A percentile compares a stretch with the other conserved stretches of the same genome.
These are phyloP conservation scores for Fringilla coelebs DNA, from an alignment of 2,797 vertebrate genomes.

Conservation along the genomic window DNA sequence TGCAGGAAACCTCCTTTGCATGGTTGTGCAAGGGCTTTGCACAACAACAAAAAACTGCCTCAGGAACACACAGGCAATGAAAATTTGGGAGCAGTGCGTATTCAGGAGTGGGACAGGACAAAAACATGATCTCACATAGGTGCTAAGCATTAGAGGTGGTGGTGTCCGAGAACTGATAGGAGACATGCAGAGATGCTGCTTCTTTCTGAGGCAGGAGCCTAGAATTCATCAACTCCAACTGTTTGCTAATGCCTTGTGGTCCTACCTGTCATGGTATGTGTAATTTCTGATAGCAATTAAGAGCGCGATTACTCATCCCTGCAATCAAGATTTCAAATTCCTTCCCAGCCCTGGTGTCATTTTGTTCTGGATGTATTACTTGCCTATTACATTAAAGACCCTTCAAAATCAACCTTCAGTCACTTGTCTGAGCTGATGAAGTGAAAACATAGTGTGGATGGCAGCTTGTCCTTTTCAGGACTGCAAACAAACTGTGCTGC, in stretches of 20 bases:
- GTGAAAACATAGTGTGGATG: background rate
- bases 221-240: background rate
- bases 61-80: background rate
- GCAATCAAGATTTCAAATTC: background rate
- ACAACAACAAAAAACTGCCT: background rate
- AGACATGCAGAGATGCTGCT: background rate
- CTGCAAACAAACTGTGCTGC: background rate
- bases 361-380: background rate
- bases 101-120: background rate
- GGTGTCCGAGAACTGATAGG: background rate
- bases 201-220: background rate
- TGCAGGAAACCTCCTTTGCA: background rate
- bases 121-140: rapidly evolving
- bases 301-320: background rate
- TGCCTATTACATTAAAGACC: background rate
- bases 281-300: background rate
- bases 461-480: background rate
- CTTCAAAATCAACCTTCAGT: background rate
- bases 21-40: background rate
- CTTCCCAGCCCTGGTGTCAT: background rate
- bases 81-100: background rate
- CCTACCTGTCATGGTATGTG: background rate
- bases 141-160: background rate
- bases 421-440: background rate
- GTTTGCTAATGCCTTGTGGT: background rate